phyloP scores from a whole-genome alignment of 2,797 vertebrate species.

The Erithacus rubecula region DNA sequence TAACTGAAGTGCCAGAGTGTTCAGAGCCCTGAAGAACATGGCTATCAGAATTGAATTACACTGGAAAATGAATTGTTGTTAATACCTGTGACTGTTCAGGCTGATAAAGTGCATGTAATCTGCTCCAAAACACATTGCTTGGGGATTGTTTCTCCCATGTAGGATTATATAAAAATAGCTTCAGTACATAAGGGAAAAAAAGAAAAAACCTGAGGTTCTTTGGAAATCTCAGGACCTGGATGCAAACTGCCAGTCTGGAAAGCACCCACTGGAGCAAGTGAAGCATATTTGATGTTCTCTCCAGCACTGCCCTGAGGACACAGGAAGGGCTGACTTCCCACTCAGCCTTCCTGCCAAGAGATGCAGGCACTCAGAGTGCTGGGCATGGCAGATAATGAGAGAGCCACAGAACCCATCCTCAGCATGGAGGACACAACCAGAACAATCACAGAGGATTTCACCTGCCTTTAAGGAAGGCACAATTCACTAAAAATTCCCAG shows the following conservation, averaged over 20 bases:
- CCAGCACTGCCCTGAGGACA: not conserved
- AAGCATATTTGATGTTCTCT: not conserved
- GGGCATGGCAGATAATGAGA: not conserved
- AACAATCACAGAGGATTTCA: not conserved
- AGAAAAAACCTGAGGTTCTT: not conserved
- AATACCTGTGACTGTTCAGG: not conserved
- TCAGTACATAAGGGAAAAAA: not conserved
- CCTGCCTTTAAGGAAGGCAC: not conserved
- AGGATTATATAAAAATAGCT: not conserved
- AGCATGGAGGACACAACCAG: not conserved
- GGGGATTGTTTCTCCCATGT: not conserved
- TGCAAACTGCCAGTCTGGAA: not conserved
- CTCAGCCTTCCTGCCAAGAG: not conserved
- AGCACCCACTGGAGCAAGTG: not conserved
- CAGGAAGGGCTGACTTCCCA: not conserved
- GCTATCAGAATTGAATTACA: not conserved
- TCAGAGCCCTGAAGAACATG: not conserved
- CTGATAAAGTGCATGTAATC: not conserved
- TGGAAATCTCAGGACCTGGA: not conserved
- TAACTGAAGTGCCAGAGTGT: not conserved
- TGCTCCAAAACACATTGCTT: not conserved
- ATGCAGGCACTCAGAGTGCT: not conserved
- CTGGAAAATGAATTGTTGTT: not conserved
- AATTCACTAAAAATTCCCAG: not conserved
- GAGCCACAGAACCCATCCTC: not conserved